Conservation (phyloP, 2,113 vertebrate genomes). For the Prietella phreatophila region DNA sequence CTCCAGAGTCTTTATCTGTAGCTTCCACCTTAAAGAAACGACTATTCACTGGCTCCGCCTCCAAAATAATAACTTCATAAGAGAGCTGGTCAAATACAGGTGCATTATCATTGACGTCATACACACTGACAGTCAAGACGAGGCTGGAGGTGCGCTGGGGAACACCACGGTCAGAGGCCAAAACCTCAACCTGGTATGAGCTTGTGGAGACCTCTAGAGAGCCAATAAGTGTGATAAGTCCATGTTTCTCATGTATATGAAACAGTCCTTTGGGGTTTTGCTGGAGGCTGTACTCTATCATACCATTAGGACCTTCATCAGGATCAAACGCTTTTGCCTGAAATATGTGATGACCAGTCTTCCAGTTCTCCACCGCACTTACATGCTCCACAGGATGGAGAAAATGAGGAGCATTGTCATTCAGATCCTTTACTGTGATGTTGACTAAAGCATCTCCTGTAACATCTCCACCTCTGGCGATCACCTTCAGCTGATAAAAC, state of each 20-base stretch:
- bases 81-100: conserved; percentile 96
- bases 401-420: conserved; percentile 93
- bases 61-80: conserved; percentile 88
- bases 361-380: conserved; percentile 94
- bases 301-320: conserved; percentile 87
- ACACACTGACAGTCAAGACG: conserved; percentile 86
- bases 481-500: conserved; percentile 89
- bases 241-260: conserved; percentile 81
- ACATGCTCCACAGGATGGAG: conserved; percentile 84
- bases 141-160: conserved; percentile 84
- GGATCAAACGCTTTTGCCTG: conserved; percentile 90
- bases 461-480: conserved; percentile 87
- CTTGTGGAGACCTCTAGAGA: conserved; percentile 84
- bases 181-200: conserved; percentile 89
- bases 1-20: conserved; percentile 89
- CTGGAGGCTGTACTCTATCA: conserved; percentile 87
- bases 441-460: conserved; percentile 89
- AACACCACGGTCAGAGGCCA: conserved; percentile 87
- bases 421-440: conserved; percentile 93
- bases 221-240: conserved; percentile 82
- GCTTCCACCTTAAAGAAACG: conserved; percentile 94
- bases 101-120: conserved; percentile 93
- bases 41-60: conserved; percentile 93
- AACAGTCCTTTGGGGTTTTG: conserved; percentile 90
- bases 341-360: conserved; percentile 88